phyloP scores from a whole-genome alignment of 2,113 vertebrate genomes.

The Cepphus grylle region DNA sequence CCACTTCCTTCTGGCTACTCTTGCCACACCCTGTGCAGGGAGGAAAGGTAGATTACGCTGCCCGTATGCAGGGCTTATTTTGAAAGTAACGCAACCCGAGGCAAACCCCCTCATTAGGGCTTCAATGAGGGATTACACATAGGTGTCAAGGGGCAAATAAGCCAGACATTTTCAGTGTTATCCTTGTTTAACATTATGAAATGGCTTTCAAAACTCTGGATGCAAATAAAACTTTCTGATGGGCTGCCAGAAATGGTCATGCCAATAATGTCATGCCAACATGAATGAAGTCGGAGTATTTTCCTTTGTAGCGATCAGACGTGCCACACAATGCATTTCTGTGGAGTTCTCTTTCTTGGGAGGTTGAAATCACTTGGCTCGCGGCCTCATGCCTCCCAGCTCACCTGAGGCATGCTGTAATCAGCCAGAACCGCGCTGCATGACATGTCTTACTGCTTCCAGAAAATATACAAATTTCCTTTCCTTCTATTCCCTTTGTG shows the following conservation, averaged over 20 bases:
- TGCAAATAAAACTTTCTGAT: slow-evolving; percentile 12
- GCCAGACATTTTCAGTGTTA: neutral
- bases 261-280: neutral
- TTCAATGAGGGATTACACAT: slow-evolving; percentile 17
- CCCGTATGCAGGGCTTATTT: neutral
- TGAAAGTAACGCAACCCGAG: neutral
- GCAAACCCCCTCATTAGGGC: neutral
- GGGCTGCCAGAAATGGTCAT: slow-evolving; percentile 6
- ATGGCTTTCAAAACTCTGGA: slow-evolving; percentile 32
- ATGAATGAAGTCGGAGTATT: neutral
- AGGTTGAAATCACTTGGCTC: slow-evolving; percentile 29
- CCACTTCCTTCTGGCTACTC: neutral
- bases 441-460: slow-evolving; percentile 10
- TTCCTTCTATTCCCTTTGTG: slow-evolving; percentile 1
- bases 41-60: neutral
- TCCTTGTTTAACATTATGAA: slow-evolving; percentile 3
- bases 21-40: neutral
- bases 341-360: slow-evolving; percentile 36
- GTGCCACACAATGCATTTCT: slow-evolving; percentile 30
- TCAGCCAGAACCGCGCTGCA: slow-evolving; percentile 14
- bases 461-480: slow-evolving; percentile 24
- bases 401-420: slow-evolving; percentile 47
- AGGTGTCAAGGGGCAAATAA: slow-evolving; percentile 44
- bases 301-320: slow-evolving; percentile 44
- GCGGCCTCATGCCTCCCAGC: slow-evolving; percentile 16